Evolutionary conservation across 2,888 invertebrate species (phyloP).

Genomic region (Steinernema carpocapsae): DNA sequence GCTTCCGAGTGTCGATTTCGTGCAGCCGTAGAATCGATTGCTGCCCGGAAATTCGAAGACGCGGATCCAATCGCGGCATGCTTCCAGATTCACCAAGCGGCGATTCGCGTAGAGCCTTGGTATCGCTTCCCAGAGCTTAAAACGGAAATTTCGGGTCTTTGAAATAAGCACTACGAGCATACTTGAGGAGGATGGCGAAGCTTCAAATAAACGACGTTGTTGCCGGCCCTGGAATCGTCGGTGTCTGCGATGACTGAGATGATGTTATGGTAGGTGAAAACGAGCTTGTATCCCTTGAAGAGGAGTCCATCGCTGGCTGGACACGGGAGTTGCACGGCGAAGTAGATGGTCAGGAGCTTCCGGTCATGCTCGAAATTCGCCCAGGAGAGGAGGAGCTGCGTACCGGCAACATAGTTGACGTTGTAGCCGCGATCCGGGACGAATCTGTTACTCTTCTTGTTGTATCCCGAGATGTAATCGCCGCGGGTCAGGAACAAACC

Average conservation of each 20-base stretch:
- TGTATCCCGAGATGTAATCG: slow-evolving; percentile 50
- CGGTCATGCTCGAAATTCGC: slow-evolving; percentile 47
- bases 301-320: slow-evolving; percentile 37
- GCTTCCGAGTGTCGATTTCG: background rate
- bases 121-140: slow-evolving; percentile 50
- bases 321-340: slow-evolving; percentile 43
- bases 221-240: slow-evolving; percentile 32
- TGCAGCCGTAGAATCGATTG: slow-evolving; percentile 11
- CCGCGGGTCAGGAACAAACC: slow-evolving; percentile 54
- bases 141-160: background rate
- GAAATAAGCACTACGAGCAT: too few species aligned
- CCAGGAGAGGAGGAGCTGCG: slow-evolving; percentile 36
- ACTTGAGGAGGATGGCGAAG: slow-evolving; percentile 51
- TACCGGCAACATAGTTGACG: slow-evolving; percentile 36
- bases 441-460: slow-evolving; percentile 45
- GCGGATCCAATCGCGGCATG: slow-evolving; percentile 49
- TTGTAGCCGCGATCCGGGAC: slow-evolving; percentile 32
- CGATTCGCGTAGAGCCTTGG: slow-evolving; percentile 43
- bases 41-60: slow-evolving; percentile 29
- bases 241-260: slow-evolving; percentile 45
- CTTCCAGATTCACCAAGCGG: slow-evolving; percentile 46
- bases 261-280: slow-evolving; percentile 30
- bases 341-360: slow-evolving; percentile 45
- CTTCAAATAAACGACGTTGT: slow-evolving; percentile 44
- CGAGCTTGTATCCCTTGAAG: slow-evolving; percentile 37